These are phyloP conservation scores for Prionchulus punctatus DNA, from an alignment of 2,888 invertebrate genomes.

Conservation along the genomic window DNA sequence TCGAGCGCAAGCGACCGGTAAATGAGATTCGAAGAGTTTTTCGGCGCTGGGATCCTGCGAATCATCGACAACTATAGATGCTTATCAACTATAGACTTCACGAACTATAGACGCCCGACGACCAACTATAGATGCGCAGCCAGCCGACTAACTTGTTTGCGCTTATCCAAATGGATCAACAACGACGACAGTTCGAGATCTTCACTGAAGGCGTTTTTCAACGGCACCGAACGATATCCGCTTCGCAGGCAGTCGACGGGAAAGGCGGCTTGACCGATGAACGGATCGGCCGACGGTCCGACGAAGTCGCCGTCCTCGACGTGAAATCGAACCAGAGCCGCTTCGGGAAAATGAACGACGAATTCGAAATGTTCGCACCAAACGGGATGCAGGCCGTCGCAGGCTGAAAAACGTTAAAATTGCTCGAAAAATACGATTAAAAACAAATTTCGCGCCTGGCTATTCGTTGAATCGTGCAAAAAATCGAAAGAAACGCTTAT, in stretches of 20 bases:
- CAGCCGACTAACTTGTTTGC: conserved; percentile 19
- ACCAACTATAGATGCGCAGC: too few species aligned
- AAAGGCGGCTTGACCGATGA: conserved; percentile 85
- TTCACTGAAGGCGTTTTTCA: conserved; percentile 77
- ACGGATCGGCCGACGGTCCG: conserved; percentile 65
- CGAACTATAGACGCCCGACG: too few species aligned
- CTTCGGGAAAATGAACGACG: conserved; percentile 58
- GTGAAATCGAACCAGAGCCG: conserved; percentile 63
- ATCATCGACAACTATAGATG: too few species aligned
- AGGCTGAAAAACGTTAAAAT: conserved; percentile 43
- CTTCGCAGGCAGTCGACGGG: conserved; percentile 45
- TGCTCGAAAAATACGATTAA: background rate
- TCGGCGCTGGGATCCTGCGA: too few species aligned
- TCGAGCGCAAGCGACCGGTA: too few species aligned
- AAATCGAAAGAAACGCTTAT: too few species aligned
- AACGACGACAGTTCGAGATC: conserved; percentile 77
- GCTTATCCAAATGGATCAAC: conserved; percentile 59
- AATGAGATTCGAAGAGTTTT: too few species aligned
- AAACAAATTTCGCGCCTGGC: too few species aligned
- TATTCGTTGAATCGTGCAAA: too few species aligned
- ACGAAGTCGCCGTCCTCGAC: conserved; percentile 93
- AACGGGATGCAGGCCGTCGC: conserved; percentile 80
- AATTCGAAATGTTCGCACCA: conserved; percentile 80
- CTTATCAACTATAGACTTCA: too few species aligned
- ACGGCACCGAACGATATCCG: conserved; percentile 75